Percentiles rank a stretch among this genome's conserved stretches.
These are phyloP conservation scores for Caenorhabditis remanei DNA, from an alignment of 1,140 invertebrate species.

Conservation along the genomic window DNA sequence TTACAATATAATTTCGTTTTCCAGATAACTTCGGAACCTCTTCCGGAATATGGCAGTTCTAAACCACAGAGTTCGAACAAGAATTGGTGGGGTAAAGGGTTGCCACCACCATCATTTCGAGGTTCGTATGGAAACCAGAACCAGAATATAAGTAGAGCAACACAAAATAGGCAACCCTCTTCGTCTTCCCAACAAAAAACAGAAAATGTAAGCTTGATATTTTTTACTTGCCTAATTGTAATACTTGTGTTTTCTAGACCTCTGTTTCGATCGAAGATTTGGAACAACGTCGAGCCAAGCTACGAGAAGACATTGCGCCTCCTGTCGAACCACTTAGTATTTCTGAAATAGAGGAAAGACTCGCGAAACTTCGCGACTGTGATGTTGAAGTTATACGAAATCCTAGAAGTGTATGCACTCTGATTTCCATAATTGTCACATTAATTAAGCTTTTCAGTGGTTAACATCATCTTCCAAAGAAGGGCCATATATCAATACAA, in stretches of 20 bases:
- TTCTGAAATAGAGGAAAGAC: constrained; percentile 55
- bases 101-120: constrained; percentile 39
- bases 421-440: background rate
- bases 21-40: constrained; percentile 30
- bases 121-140: background rate
- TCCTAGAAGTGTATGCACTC: constrained; percentile 34
- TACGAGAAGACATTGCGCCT: constrained; percentile 19
- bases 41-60: background rate
- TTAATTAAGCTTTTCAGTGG: background rate
- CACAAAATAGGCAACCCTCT: background rate
- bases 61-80: background rate
- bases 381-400: constrained; percentile 62
- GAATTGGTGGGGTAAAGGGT: constrained; percentile 50
- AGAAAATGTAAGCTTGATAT: background rate
- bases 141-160: background rate
- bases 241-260: background rate
- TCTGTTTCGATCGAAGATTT: background rate
- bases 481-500: background rate
- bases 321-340: background rate
- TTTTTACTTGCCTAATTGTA: too few relatives aligned
- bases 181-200: background rate
- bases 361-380: constrained; percentile 56
- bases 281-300: constrained; percentile 7
- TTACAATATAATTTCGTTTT: background rate
- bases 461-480: constrained; percentile 8